phyloP scores from a whole-genome alignment of 1,140 invertebrate species.

The Ceratosolen fusciceps region DNA sequence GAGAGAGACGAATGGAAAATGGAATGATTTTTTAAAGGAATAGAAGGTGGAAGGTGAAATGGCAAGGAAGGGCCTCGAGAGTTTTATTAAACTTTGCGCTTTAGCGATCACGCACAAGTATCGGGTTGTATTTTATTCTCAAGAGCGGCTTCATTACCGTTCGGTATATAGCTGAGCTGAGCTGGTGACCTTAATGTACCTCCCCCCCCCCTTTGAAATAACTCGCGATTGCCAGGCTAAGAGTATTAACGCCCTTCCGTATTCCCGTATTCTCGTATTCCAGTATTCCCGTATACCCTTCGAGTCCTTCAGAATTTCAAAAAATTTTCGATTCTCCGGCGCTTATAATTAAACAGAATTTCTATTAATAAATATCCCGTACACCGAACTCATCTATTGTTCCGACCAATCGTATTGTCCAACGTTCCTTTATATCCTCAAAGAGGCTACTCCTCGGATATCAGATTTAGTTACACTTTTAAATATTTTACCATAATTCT shows the following conservation, averaged over 20 bases:
- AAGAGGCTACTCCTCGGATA: too few relatives aligned
- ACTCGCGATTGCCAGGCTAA: constrained; percentile 10
- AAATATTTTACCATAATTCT: too few relatives aligned
- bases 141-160: background rate
- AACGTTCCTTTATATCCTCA: too few relatives aligned
- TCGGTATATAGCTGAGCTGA: constrained; percentile 4
- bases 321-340: background rate
- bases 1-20: too few relatives aligned
- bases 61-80: constrained; percentile 1
- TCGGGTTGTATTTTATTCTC: constrained; percentile 21
- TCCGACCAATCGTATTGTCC: too few relatives aligned
- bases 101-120: constrained; percentile 1
- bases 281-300: background rate
- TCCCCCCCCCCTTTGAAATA: constrained; percentile 1
- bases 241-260: too few relatives aligned
- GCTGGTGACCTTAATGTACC: constrained; percentile 12
- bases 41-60: too few relatives aligned
- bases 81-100: constrained; percentile 31
- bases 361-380: too few relatives aligned
- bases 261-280: too few relatives aligned
- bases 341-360: background rate
- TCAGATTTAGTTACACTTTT: too few relatives aligned
- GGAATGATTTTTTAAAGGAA: too few relatives aligned
- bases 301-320: background rate
- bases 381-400: too few relatives aligned